Conservation (phyloP, 2,113 vertebrate genomes). For the Ophthalmolycus amberensis region DNA sequence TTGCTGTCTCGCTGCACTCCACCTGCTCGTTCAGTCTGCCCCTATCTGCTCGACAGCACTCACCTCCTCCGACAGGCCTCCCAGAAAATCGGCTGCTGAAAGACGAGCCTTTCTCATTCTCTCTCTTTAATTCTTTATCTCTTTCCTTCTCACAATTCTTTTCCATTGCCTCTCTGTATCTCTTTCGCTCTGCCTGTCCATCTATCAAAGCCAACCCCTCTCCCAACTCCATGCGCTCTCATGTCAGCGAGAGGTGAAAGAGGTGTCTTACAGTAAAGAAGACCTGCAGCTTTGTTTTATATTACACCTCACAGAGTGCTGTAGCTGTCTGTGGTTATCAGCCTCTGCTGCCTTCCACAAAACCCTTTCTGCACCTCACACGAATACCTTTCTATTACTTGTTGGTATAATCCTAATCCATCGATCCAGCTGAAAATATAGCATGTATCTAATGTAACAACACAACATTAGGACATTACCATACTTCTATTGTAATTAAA, state of each 20-base stretch:
- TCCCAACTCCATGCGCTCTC: constrained; percentile 51
- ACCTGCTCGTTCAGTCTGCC: constrained; percentile 57
- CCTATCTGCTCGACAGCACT: constrained; percentile 60
- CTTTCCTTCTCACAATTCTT: constrained; percentile 51
- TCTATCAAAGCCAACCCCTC: constrained; percentile 72
- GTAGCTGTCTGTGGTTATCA: constrained; percentile 74
- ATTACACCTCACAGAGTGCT: constrained; percentile 64
- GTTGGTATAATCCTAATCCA: background rate
- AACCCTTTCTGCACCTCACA: constrained; percentile 29
- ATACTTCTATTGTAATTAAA: background rate
- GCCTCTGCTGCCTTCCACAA: constrained; percentile 46
- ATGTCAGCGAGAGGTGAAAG: constrained; percentile 73
- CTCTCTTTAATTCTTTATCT: constrained; percentile 67
- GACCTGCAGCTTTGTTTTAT: constrained; percentile 70
- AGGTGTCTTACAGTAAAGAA: constrained; percentile 67
- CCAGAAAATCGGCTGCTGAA: constrained; percentile 53
- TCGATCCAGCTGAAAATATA: background rate
- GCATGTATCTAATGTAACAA: background rate
- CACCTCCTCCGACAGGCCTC: constrained; percentile 67
- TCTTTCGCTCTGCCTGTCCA: constrained; percentile 66
- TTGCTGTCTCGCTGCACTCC: constrained; percentile 54
- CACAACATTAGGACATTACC: background rate
- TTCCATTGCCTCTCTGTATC: constrained; percentile 45
- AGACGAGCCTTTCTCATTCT: constrained; percentile 54
- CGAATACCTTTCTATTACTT: constrained; percentile 28